Conservation (phyloP, 2,113 vertebrate genomes). For the Alethe diademata region DNA sequence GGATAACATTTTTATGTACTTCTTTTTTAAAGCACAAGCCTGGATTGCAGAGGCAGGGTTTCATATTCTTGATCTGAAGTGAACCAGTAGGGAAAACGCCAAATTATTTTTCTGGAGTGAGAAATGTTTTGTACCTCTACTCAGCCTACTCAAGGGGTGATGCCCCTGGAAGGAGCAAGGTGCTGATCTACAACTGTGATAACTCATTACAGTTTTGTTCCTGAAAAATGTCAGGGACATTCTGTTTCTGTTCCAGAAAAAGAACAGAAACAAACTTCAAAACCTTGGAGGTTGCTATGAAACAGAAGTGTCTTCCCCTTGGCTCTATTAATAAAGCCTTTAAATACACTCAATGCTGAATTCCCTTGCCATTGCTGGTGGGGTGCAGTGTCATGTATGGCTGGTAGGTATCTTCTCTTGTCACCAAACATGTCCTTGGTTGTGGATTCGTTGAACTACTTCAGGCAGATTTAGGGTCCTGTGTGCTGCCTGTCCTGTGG, state of each 20-base stretch:
- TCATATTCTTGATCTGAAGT: not conserved
- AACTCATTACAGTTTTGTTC: not conserved
- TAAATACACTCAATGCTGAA: not conserved
- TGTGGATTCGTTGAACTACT: not conserved
- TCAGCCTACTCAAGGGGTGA: not conserved
- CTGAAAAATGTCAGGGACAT: slow-evolving; percentile 26
- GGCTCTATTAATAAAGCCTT: not conserved
- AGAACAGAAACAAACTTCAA: slow-evolving; percentile 34
- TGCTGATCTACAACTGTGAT: not conserved
- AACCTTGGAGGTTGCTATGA: slow-evolving; percentile 33
- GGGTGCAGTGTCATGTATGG: not conserved
- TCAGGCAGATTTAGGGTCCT: not conserved
- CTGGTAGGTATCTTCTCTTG: not conserved
- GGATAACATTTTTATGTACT: not conserved
- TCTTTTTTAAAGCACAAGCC: not conserved
- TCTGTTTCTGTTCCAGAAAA: slow-evolving; percentile 22
- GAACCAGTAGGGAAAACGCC: not conserved
- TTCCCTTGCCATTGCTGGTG: not conserved
- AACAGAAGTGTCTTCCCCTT: not conserved
- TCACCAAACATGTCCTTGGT: not conserved
- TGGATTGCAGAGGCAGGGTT: not conserved
- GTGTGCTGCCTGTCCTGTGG: not conserved
- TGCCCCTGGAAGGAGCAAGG: not conserved
- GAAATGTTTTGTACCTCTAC: not conserved
- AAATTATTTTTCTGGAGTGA: not conserved